phyloP scores from a whole-genome alignment of 2,888 invertebrate genomes.

The Pachycephus smyrnensis region DNA sequence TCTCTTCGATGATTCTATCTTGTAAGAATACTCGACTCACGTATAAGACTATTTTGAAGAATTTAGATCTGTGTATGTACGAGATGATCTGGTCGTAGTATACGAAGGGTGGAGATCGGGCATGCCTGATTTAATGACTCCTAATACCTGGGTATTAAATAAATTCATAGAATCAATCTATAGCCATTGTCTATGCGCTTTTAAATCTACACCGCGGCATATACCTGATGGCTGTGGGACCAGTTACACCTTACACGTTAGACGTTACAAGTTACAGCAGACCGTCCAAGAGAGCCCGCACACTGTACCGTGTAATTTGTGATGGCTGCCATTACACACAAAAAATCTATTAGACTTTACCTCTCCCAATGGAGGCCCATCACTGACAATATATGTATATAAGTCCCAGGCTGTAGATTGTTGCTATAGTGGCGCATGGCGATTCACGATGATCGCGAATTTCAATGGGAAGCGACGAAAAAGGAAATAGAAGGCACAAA shows the following conservation, averaged over 20 bases:
- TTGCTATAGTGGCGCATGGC: background rate
- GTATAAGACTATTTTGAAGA: background rate
- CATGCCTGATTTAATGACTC: conserved; percentile 45
- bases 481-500: background rate
- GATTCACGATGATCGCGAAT: background rate
- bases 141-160: conserved; percentile 51
- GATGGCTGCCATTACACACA: conserved; percentile 43
- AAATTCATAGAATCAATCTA: conserved; percentile 55
- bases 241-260: background rate
- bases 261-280: conserved; percentile 9
- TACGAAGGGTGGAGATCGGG: conserved; percentile 16
- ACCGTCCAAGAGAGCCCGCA: conserved; percentile 28
- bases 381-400: background rate
- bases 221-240: background rate
- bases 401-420: background rate
- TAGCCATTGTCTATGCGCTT: conserved; percentile 45
- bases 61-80: background rate
- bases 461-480: background rate
- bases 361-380: background rate
- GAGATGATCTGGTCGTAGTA: background rate
- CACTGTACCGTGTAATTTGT: conserved; percentile 48
- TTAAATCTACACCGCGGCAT: conserved; percentile 27
- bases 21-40: background rate
- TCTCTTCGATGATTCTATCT: background rate
- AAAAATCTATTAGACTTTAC: conserved; percentile 45